A percentile compares a stretch with the other conserved stretches of the same genome.
Conservation (phyloP, 1,140 invertebrate genomes). For the Matsumurasca onukii region DNA sequence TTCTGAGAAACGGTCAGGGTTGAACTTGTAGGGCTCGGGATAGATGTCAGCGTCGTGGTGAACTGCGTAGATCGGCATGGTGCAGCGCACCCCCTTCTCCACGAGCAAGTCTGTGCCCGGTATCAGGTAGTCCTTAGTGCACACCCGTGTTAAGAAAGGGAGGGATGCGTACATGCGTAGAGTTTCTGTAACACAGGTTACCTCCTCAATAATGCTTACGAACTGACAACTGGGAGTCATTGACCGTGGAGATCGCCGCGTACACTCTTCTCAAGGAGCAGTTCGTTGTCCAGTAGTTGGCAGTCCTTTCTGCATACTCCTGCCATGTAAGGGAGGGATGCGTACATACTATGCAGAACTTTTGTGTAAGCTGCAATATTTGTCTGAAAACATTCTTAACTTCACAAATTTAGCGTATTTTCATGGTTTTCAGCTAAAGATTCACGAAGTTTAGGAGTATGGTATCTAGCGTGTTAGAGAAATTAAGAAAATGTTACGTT, state of each 20-base stretch:
- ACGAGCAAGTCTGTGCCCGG: constrained; percentile 48
- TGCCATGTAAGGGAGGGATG: constrained; percentile 51
- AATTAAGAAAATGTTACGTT: neutral
- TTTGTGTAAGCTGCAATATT: too few species aligned
- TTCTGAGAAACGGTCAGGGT: constrained; percentile 53
- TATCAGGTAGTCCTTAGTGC: constrained; percentile 54
- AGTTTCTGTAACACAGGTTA: too few species aligned
- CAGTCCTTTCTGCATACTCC: constrained; percentile 55
- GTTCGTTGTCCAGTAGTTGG: constrained; percentile 48
- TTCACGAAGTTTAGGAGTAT: neutral
- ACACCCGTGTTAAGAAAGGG: constrained; percentile 50
- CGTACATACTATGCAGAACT: too few species aligned
- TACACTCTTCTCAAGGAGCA: constrained; percentile 49
- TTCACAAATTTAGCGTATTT: neutral
- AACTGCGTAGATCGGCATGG: constrained; percentile 53
- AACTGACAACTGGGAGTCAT: too few species aligned
- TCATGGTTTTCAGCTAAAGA: neutral
- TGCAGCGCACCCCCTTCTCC: constrained; percentile 47
- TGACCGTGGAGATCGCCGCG: too few species aligned
- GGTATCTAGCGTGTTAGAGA: neutral
- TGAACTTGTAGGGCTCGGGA: constrained; percentile 57
- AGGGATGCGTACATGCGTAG: constrained; percentile 58
- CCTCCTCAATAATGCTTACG: too few species aligned
- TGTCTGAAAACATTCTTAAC: constrained; percentile 47
- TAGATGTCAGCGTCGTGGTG: constrained; percentile 56